A percentile compares a stretch with the other conserved stretches of the same genome.
These are phyloP conservation scores for Daphoenositta chrysoptera DNA, from an alignment of 2,113 vertebrate species.

Conservation along the genomic window DNA sequence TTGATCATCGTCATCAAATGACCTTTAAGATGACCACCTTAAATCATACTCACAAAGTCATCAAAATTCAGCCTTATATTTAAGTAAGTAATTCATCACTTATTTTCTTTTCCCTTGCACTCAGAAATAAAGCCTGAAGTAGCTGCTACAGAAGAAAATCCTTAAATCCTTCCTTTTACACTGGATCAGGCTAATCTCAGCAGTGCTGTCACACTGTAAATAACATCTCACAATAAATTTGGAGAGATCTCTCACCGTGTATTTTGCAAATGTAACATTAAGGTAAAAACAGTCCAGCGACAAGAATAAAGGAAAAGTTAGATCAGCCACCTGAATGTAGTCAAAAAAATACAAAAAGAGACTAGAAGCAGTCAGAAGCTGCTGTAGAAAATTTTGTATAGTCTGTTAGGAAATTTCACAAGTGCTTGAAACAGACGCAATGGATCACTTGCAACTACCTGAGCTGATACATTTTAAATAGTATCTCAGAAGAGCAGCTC, in stretches of 20 bases:
- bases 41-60: background rate
- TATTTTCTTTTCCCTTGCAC: background rate
- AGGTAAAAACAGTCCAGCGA: background rate
- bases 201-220: background rate
- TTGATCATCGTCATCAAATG: background rate
- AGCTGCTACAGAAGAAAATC: background rate
- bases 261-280: background rate
- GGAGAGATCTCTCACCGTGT: rapidly evolving
- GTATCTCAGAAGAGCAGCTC: background rate
- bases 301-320: background rate
- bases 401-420: background rate
- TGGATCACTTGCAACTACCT: background rate
- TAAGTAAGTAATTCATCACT: background rate
- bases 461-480: background rate
- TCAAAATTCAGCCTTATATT: background rate
- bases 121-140: background rate
- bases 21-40: background rate
- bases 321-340: background rate
- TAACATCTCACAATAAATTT: background rate
- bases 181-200: background rate
- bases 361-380: background rate
- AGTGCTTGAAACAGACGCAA: background rate
- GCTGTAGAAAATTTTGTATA: background rate
- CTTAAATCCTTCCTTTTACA: constrained; percentile 7
- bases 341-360: background rate